Conservation (phyloP, 2,797 vertebrate genomes). For the Lepilemur ruficaudatus region DNA sequence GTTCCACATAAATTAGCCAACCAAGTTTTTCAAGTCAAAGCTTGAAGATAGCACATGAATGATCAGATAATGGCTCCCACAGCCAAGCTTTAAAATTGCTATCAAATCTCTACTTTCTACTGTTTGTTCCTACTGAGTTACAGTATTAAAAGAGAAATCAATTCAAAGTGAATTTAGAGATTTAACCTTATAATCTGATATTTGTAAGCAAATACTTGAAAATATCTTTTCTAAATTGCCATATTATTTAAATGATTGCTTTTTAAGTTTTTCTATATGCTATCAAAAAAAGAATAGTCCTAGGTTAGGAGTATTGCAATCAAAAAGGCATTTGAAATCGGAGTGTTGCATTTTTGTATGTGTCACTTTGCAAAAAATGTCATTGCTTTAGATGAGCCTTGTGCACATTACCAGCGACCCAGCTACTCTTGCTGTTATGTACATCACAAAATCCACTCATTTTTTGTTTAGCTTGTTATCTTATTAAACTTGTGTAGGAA, state of each 20-base stretch:
- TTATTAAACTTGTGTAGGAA: not conserved
- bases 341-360: not conserved
- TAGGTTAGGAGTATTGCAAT: not conserved
- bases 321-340: constrained; percentile 2
- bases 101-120: not conserved
- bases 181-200: not conserved
- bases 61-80: not conserved
- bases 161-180: constrained; percentile 9
- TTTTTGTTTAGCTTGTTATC: not conserved
- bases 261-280: not conserved
- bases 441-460: not conserved
- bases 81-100: not conserved
- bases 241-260: constrained; percentile 13
- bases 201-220: constrained; percentile 30
- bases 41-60: not conserved
- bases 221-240: not conserved
- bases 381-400: not conserved
- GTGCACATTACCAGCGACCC: not conserved
- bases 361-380: not conserved
- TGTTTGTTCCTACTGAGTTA: not conserved
- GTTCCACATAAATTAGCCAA: not conserved
- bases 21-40: not conserved
- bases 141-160: not conserved
- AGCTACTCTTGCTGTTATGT: not conserved
- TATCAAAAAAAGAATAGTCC: not conserved